phyloP scores from a whole-genome alignment of 2,113 vertebrate genomes.

The Macquaria australasica region DNA sequence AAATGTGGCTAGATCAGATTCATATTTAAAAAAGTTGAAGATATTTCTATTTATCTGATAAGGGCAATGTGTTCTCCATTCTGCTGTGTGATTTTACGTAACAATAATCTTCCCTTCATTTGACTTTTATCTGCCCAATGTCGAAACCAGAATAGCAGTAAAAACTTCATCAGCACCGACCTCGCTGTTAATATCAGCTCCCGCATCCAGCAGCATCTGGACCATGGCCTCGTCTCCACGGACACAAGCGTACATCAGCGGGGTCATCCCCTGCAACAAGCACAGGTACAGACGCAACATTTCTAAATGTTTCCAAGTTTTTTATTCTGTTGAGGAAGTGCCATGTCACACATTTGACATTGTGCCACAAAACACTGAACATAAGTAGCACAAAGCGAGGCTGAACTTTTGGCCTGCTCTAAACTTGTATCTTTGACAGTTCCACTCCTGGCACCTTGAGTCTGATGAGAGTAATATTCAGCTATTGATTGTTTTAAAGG shows the following conservation, averaged over 20 bases:
- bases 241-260: slow-evolving; percentile 98
- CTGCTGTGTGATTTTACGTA: not conserved
- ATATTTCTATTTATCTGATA: not conserved
- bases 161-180: slow-evolving; percentile 81
- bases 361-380: not conserved
- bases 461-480: slow-evolving; percentile 16
- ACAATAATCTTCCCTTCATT: not conserved
- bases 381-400: not conserved
- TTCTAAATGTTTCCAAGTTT: not conserved
- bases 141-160: not conserved
- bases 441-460: not conserved
- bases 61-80: not conserved
- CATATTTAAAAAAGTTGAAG: not conserved
- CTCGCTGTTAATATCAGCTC: slow-evolving; percentile 98
- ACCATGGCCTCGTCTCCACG: slow-evolving; percentile 99
- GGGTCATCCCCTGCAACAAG: slow-evolving; percentile 93
- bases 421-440: slow-evolving; percentile 8
- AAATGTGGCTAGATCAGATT: not conserved
- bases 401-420: not conserved
- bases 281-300: not conserved
- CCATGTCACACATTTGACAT: not conserved
- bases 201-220: slow-evolving; percentile 98
- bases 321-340: not conserved
- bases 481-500: slow-evolving; percentile 36
- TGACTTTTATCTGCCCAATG: slow-evolving; percentile 6